A percentile compares a stretch with the other conserved stretches of the same genome.
phyloP scores from a whole-genome alignment of 2,797 vertebrate genomes.

The Poeciliopsis infans region DNA sequence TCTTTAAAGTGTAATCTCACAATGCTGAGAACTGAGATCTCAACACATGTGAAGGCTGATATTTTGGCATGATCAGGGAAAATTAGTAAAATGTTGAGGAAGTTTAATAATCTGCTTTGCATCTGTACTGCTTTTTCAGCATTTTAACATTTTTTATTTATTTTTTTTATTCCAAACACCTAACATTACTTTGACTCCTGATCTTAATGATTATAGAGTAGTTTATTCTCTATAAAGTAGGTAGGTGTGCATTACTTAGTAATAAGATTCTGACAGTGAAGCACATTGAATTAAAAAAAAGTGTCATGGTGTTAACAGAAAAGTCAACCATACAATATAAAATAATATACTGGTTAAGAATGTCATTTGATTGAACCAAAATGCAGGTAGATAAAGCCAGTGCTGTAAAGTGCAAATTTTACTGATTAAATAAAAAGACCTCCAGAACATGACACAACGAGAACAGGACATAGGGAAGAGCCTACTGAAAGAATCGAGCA shows the following conservation, averaged over 20 bases:
- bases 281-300: too few relatives aligned
- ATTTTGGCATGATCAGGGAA: background rate
- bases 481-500: background rate
- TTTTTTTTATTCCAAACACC: background rate
- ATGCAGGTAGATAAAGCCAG: too few relatives aligned
- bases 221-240: background rate
- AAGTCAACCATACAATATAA: too few relatives aligned
- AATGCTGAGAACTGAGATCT: background rate
- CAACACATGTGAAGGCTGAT: background rate
- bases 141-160: background rate
- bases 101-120: background rate
- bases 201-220: background rate
- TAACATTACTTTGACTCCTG: background rate
- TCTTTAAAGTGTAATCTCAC: background rate
- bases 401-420: background rate
- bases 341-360: too few relatives aligned
- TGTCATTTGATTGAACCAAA: too few relatives aligned
- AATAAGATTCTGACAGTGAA: too few relatives aligned
- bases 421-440: background rate
- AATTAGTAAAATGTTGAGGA: background rate
- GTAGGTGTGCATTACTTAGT: too few relatives aligned
- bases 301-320: too few relatives aligned
- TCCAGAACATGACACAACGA: background rate
- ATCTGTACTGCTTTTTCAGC: background rate
- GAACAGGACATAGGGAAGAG: background rate